Conservation (phyloP, 2,888 invertebrate genomes). For the Trilocha varians region DNA sequence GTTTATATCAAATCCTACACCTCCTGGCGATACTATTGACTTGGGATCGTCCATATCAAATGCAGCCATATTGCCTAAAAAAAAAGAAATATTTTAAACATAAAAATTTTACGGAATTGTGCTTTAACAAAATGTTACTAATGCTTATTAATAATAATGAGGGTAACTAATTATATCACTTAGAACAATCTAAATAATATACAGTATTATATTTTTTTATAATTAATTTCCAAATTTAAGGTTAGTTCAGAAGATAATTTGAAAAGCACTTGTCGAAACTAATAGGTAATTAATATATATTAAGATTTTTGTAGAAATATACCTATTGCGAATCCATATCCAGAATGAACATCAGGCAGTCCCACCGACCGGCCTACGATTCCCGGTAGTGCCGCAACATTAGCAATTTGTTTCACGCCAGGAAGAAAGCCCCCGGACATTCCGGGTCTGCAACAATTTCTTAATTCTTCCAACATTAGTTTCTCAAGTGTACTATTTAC, state of each 20-base stretch:
- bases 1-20: constrained; percentile 99
- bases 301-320: constrained; percentile 23
- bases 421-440: constrained; percentile 97
- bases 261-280: background rate
- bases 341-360: constrained; percentile 97
- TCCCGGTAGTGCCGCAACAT: constrained; percentile 98
- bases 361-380: constrained; percentile 96
- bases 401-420: constrained; percentile 98
- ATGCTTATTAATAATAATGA: too few species aligned
- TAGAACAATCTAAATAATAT: too few species aligned
- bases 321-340: constrained; percentile 99
- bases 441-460: constrained; percentile 91
- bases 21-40: constrained; percentile 97
- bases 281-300: constrained; percentile 2
- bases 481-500: constrained; percentile 93
- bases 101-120: too few species aligned
- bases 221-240: background rate
- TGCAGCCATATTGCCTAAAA: constrained; percentile 96
- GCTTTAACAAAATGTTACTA: too few species aligned
- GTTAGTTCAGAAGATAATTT: too few species aligned
- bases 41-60: constrained; percentile 95
- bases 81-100: constrained; percentile 5
- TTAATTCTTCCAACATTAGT: constrained; percentile 97
- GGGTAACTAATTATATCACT: too few species aligned
- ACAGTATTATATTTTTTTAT: background rate